phyloP scores from a whole-genome alignment of 2,113 vertebrate genomes.

The Miniopterus natalensis region DNA sequence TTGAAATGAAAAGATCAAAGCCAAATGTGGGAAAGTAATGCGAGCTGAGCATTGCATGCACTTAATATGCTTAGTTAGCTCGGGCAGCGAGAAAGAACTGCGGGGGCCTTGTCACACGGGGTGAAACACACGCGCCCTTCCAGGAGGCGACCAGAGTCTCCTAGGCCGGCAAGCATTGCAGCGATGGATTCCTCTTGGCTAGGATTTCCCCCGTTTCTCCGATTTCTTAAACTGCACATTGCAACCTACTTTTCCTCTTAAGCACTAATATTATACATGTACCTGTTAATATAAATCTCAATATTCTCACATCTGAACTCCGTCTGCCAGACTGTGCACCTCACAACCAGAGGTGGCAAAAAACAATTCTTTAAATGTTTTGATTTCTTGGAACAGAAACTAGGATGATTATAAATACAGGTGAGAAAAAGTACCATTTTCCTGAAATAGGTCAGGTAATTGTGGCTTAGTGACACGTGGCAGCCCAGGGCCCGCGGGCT shows the following conservation, averaged over 20 bases:
- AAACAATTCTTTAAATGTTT: not conserved
- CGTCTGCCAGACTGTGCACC: not conserved
- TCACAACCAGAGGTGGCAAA: not conserved
- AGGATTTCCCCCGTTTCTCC: not conserved
- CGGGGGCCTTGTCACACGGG: not conserved
- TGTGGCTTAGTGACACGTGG: not conserved
- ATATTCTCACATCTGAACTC: not conserved
- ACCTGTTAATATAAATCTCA: not conserved
- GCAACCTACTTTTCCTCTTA: not conserved
- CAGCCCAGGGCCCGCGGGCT: not conserved
- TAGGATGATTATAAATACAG: not conserved
- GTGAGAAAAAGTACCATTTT: constrained; percentile 8
- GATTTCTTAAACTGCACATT: not conserved
- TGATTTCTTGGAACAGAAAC: constrained; percentile 54
- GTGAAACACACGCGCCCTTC: not conserved
- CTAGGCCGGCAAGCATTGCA: fast-evolving
- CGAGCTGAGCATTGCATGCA: not conserved
- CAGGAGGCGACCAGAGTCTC: not conserved
- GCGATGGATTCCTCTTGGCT: not conserved
- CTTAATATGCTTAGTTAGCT: constrained; percentile 49
- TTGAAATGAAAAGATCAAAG: constrained; percentile 68
- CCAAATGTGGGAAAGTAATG: constrained; percentile 56
- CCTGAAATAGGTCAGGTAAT: not conserved
- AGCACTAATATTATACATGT: not conserved
- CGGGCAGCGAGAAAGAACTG: not conserved